These are phyloP conservation scores for Todiramphus saurophagus DNA, from an alignment of 2,113 vertebrate species.

Conservation along the genomic window DNA sequence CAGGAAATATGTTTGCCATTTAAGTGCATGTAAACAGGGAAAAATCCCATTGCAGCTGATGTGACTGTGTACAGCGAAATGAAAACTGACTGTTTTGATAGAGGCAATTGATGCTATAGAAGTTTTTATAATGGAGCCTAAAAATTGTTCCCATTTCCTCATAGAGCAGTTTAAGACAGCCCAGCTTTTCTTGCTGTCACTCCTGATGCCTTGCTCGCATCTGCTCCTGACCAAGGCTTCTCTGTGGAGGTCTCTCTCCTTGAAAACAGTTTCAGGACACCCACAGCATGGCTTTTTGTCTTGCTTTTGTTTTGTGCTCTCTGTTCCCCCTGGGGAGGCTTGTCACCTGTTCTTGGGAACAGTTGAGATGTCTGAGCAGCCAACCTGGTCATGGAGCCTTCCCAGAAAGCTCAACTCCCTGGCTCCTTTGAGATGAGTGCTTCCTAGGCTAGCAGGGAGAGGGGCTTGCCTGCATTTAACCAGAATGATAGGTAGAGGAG, in stretches of 20 bases:
- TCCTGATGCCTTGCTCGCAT: neutral
- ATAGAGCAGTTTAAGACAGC: neutral
- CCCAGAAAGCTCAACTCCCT: fast-evolving
- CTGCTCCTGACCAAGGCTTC: neutral
- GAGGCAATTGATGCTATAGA: neutral
- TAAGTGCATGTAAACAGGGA: neutral
- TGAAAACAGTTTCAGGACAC: neutral
- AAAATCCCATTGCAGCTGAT: neutral
- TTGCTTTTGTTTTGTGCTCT: neutral
- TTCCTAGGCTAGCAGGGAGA: neutral
- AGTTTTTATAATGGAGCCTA: neutral
- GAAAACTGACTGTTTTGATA: neutral
- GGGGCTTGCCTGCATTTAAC: neutral
- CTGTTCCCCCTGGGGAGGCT: neutral
- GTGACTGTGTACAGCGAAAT: neutral
- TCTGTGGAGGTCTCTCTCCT: neutral
- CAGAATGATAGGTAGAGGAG: neutral
- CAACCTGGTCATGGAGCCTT: neutral
- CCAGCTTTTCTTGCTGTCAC: neutral
- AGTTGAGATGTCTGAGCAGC: neutral
- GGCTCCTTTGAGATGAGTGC: neutral
- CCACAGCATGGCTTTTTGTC: neutral
- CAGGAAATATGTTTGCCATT: neutral
- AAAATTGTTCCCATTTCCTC: neutral
- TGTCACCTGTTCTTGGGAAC: fast-evolving